A percentile compares a stretch with the other conserved stretches of the same genome.
Evolutionary conservation across 2,888 invertebrate genomes (phyloP).

Genomic region (Mythimna albipuncta): DNA sequence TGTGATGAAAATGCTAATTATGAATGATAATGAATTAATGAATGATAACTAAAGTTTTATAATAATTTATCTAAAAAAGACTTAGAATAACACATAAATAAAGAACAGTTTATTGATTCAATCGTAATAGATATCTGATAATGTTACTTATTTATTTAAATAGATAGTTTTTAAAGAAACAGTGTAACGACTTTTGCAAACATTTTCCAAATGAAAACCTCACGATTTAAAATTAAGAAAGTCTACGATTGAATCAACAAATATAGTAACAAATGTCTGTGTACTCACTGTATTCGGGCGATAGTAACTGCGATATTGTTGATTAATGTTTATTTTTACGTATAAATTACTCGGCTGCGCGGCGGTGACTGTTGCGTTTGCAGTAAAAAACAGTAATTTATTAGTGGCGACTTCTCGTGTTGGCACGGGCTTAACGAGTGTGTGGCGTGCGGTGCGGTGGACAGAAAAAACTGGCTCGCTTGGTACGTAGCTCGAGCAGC

Average conservation of each 20-base stretch:
- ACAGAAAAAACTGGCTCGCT: constrained; percentile 92
- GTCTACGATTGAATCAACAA: constrained; percentile 77
- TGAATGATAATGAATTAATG: constrained; percentile 70
- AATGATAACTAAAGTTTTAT: constrained; percentile 62
- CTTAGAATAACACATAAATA: constrained; percentile 47
- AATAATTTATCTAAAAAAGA: constrained; percentile 52
- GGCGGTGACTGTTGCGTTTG: constrained; percentile 90
- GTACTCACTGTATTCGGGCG: constrained; percentile 89
- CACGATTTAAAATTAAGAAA: constrained; percentile 73
- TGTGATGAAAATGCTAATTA: constrained; percentile 72
- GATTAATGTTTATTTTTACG: constrained; percentile 89
- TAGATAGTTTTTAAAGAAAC: constrained; percentile 24
- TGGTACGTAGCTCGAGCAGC: constrained; percentile 90
- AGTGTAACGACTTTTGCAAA: neutral
- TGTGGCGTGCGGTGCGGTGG: constrained; percentile 91
- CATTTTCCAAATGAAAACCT: constrained; percentile 19
- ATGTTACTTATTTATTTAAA: constrained; percentile 24
- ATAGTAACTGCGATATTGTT: constrained; percentile 86
- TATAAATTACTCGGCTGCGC: constrained; percentile 89
- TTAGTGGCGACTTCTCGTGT: constrained; percentile 92
- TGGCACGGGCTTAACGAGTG: constrained; percentile 92
- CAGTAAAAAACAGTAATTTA: constrained; percentile 91
- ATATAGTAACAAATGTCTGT: constrained; percentile 78
- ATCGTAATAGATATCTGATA: constrained; percentile 41
- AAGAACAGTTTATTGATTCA: constrained; percentile 44